Percentiles rank a stretch among this genome's conserved stretches.
Evolutionary conservation across 2,888 invertebrate genomes (phyloP).

Genomic region (Cephus nigrinus): DNA sequence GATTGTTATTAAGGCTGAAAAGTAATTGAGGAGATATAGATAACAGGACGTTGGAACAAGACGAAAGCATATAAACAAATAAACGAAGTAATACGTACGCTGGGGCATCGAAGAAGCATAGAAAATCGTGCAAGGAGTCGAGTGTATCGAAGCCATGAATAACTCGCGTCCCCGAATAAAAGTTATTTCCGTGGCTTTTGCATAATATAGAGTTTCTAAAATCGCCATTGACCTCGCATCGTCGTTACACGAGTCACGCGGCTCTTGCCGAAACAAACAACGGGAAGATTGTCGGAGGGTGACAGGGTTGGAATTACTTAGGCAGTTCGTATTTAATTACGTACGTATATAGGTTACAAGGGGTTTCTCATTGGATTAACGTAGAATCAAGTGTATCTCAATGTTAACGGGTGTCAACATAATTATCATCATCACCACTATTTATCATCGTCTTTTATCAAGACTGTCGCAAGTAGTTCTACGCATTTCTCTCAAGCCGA

Average conservation of each 20-base stretch:
- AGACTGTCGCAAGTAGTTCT: not conserved
- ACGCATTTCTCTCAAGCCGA: not conserved
- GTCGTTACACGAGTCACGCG: not conserved
- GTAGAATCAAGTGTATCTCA: not conserved
- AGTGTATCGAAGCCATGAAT: not conserved
- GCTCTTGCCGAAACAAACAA: not conserved
- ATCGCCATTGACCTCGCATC: not conserved
- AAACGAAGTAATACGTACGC: not conserved
- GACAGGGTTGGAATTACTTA: not conserved
- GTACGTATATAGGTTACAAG: not conserved
- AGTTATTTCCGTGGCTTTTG: conserved; percentile 30
- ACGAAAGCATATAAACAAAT: conserved; percentile 9
- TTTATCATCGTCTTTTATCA: not conserved
- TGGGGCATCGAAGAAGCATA: not conserved
- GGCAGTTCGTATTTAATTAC: not conserved
- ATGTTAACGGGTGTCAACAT: not conserved
- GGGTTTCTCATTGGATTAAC: not conserved
- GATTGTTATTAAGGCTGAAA: not conserved
- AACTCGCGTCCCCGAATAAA: conserved; percentile 18
- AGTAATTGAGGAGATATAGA: not conserved
- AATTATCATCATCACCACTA: not conserved
- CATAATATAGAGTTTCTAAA: conserved; percentile 16
- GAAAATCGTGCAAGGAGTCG: not conserved
- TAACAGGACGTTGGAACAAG: not conserved
- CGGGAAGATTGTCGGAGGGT: not conserved